Conservation (phyloP, 1,140 invertebrate genomes). For the Brachionus sp. region DNA sequence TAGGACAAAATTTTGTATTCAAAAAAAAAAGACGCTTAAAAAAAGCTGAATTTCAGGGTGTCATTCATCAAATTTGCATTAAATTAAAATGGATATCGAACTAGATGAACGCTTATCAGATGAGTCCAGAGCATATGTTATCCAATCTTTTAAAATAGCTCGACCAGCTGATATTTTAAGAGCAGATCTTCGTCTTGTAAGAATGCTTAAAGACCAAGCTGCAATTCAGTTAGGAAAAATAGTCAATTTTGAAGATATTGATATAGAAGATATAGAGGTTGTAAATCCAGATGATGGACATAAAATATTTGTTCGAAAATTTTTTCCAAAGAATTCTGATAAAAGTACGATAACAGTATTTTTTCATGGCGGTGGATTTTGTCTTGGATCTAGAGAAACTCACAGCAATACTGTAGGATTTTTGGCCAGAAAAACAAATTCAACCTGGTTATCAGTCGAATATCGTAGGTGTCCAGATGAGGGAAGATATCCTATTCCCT, state of each 20-base stretch:
- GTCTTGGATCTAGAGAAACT: constrained; percentile 19
- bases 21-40: neutral
- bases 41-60: neutral
- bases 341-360: neutral
- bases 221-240: neutral
- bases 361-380: constrained; percentile 43
- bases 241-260: neutral
- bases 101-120: constrained; percentile 3
- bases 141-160: neutral
- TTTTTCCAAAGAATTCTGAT: neutral
- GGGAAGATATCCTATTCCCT: neutral
- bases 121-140: neutral
- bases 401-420: constrained; percentile 12
- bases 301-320: constrained; percentile 11
- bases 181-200: neutral
- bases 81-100: neutral
- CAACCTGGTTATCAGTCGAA: constrained; percentile 22
- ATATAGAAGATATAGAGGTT: neutral
- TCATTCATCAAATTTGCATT: neutral
- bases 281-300: neutral
- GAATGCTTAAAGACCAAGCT: neutral
- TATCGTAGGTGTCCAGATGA: constrained; percentile 34
- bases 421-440: constrained; percentile 9
- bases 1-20: neutral
- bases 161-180: constrained; percentile 10